Base-by-base conservation (phyloP, 2,113 vertebrate species). In the Brachyhypopomus gauderio region DNA sequence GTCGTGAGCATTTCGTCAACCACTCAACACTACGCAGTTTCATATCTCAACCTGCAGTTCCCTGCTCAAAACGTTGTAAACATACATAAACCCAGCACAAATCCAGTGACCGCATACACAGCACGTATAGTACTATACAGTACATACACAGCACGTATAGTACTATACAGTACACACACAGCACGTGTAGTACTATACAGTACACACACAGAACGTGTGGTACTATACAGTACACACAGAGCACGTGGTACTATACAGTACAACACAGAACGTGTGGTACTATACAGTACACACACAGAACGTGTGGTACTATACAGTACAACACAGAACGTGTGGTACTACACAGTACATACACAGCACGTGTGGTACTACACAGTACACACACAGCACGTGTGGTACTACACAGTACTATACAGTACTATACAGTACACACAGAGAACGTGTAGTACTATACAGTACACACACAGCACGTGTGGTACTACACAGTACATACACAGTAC, bases 61-160 rank as follows among this genome's bases (percentile, higher is more conserved):
- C 7, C 3, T 41, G 38, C 7, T 41, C 3, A 41, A 41, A 41
- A 41, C 5, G 41, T 45, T 45, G 6, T 45, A 45, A 45, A 71
- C 84, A 89, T 58, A 72, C 64, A 34, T 69, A 81, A 63, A 17
- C 80, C 63, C 66, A 45, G 48, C 23, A 80, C 63, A 45, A 2
- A 66, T n/a, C 30, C 25, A n/a, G 12, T 16, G 6, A 17, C 22
- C 9, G n/a, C 1, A 52, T 16, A 11, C 19, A 66, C 4, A 55
- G 30, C 30, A 30, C 30, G 30, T 30, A 30, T 30, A 30, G 30
- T 30, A 30, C 30, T 30, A 30, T 30, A 30, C 30, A 30, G 30
- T 30, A 45, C 41, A 45, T 45, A 11, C 9, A 5, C 9, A 5
- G 41, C 7, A 45, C 41, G 9, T 30, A 30, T 30, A 30, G 30